Evolutionary conservation across 2,113 vertebrate genomes (phyloP).

Genomic region (Martes martes): DNA sequence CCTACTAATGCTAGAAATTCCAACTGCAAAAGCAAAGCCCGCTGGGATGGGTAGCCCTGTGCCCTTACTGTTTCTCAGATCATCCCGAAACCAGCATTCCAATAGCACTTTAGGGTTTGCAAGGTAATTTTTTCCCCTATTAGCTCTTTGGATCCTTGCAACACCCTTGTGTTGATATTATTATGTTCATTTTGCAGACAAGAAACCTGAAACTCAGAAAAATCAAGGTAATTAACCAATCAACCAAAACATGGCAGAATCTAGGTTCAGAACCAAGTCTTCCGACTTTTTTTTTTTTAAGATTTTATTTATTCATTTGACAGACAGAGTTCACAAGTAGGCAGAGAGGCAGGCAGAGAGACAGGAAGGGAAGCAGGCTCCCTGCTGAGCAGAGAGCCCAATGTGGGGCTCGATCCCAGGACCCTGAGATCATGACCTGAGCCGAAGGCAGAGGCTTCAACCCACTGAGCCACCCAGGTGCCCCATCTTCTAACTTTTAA

Average conservation of each 20-base stretch:
- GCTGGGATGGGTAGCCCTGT: accelerated
- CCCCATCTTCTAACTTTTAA: no score
- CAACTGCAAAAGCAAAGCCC: accelerated
- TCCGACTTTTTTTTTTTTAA: background rate
- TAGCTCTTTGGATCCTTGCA: background rate
- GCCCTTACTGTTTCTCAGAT: background rate
- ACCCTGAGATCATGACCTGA: no score
- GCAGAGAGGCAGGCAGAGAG: no score
- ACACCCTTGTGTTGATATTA: background rate
- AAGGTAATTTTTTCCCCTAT: background rate
- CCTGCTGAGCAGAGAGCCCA: no score
- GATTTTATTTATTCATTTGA: no score
- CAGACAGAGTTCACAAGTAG: no score
- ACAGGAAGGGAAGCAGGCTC: no score
- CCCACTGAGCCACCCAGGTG: no score
- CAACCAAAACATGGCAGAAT: background rate
- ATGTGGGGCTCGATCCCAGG: no score
- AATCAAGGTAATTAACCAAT: background rate
- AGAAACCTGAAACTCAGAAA: background rate
- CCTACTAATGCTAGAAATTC: background rate
- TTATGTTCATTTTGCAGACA: background rate
- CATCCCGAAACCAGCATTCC: background rate
- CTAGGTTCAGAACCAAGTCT: background rate
- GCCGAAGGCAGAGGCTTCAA: no score
- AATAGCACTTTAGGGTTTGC: background rate